Base-by-base conservation (phyloP, 2,113 vertebrate genomes). In the Anthoscopus minutus region DNA sequence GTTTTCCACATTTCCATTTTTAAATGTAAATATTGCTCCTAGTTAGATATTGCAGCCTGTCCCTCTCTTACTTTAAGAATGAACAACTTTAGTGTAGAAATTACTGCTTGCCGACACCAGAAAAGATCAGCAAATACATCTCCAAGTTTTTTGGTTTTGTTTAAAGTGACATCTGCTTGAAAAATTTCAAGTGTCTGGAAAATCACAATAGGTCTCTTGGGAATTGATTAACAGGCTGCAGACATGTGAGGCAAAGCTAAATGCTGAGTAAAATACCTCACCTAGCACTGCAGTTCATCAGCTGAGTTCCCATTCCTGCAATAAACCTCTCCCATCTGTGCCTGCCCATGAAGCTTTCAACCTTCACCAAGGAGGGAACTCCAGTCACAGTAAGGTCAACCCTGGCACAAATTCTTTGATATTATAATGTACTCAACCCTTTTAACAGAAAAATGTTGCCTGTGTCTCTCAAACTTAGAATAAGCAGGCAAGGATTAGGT, bases 91-190 rank as follows among this genome's bases (percentile, higher is more conserved):
- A 53, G 56, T 22, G 18, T 3, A 35, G 54, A 57, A 78, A 74
- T 66, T 54, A 42, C 21, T 64, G 35, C 38, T 82, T 72, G 71
- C 73, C 88, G 82, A 71, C 31, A 81, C 47, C 47, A 74, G 38
- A 12, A 86, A 76, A 35, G 44, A 82, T 64, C 70, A 90, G 74
- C 81, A 95, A 85, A 81, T 73, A 60, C 0, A 0, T 50, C 85
- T 78, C 57, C 66, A 86, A 83, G 71, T 45, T 79, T 69, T 91
- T 61, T 28, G 10, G 22, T 81, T 93, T 94, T 93, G 44, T 73
- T 94, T 84, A 62, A 96, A 88, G 85, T 83, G 85, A 82, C 85
- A 96, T 82, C 93, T 96, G 92, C 90, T 88, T 73, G 71, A 93
- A 95, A 93, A 82, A 82, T 70, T 87, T 93, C 92, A 94, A 51